Conservation (phyloP, 2,797 vertebrate species). For the Micrastur ruficollis region DNA sequence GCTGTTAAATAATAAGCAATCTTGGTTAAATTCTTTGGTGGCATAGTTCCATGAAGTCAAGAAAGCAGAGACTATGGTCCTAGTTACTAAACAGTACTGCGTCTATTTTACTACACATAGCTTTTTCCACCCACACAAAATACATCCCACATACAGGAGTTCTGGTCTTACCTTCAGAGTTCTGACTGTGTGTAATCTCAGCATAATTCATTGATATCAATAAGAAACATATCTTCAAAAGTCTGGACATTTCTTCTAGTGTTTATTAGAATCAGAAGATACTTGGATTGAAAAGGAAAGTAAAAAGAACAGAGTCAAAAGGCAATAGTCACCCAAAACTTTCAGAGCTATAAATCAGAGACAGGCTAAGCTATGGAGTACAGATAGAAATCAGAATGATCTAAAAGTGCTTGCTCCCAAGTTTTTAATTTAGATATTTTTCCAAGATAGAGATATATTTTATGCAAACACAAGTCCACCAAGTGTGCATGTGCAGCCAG, state of each 20-base stretch:
- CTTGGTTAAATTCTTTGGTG: not conserved
- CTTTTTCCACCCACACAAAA: not conserved
- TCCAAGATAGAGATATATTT: not conserved
- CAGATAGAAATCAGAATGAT: not conserved
- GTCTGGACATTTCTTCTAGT: slow-evolving; percentile 57
- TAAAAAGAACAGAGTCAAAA: slow-evolving; percentile 1
- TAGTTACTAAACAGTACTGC: not conserved
- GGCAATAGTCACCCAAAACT: not conserved
- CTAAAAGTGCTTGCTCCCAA: not conserved
- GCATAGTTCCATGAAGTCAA: not conserved
- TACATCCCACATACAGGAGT: not conserved
- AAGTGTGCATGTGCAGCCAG: not conserved
- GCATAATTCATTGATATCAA: slow-evolving; percentile 57
- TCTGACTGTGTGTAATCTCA: not conserved
- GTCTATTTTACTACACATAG: not conserved
- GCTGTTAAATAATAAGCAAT: not conserved
- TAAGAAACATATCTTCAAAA: slow-evolving; percentile 34
- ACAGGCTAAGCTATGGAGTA: not conserved
- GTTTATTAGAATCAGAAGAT: slow-evolving; percentile 9
- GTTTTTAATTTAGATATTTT: not conserved
- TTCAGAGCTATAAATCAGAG: not conserved
- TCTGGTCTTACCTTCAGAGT: slow-evolving; percentile 71
- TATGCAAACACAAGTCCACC: not conserved
- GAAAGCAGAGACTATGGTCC: not conserved
- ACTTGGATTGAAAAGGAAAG: slow-evolving; percentile 29